Percentiles rank a stretch among this genome's conserved stretches.
These are phyloP conservation scores for Salmo trutta DNA, from an alignment of 2,797 vertebrate genomes.

Conservation along the genomic window DNA sequence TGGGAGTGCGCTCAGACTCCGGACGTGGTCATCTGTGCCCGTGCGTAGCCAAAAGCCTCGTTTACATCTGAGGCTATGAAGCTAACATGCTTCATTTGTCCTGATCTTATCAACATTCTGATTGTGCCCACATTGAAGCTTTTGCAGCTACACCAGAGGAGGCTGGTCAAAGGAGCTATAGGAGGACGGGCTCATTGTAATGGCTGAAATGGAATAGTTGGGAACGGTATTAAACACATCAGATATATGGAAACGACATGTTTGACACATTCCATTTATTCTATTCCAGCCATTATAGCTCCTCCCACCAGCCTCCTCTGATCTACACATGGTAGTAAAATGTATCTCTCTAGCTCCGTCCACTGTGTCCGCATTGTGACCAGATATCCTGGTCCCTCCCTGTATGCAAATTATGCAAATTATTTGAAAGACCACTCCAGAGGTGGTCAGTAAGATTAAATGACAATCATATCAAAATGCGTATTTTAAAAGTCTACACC, in stretches of 20 bases:
- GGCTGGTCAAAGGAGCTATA: too few species aligned
- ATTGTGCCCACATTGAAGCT: neutral
- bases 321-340: neutral
- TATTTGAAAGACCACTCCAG: neutral
- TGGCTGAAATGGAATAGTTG: too few species aligned
- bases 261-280: too few species aligned
- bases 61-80: neutral
- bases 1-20: slow-evolving; percentile 46
- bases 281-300: too few species aligned
- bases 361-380: neutral
- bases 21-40: neutral
- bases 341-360: neutral
- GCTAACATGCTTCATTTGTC: neutral
- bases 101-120: neutral
- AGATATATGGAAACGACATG: too few species aligned
- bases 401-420: neutral
- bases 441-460: neutral
- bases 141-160: neutral
- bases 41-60: slow-evolving; percentile 11
- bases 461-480: neutral
- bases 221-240: too few species aligned
- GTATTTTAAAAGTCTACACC: neutral
- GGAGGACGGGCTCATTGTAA: too few species aligned
- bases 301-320: too few species aligned
- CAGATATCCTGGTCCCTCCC: neutral